Base-by-base conservation (phyloP, 1,140 invertebrate species). In the Scylla paramamosain region DNA sequence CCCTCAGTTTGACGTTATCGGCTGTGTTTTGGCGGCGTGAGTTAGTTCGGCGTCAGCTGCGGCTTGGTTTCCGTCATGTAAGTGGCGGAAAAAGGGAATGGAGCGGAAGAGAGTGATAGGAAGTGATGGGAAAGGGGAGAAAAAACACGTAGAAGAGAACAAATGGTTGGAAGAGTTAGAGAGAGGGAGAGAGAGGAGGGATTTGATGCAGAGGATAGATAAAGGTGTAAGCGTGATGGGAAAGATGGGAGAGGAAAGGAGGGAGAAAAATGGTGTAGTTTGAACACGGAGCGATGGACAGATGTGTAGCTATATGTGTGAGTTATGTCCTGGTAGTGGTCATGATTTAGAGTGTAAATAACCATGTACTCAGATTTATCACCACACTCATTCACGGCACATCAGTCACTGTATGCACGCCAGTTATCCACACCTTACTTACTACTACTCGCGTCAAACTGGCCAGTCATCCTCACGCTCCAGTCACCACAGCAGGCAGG, bases 131-230 rank as follows among this genome's bases (percentile, higher is more conserved):
- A 20, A 45, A 48, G 67, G 67, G 29, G 91, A 32, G 8, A 14
- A 29, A 82, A 39, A 52, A 52, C 86, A 31, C 31, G 32, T 84
- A 83, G 28, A 4, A 45, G 46, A 45, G 46, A 32, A 90, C 31
- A 32, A 45, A 90, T 39, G 39, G 39, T 39, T 29, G 83, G 25
- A 45, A 29, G 45, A 25, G 39, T 29, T 32, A 52, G 48, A 20
- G 52, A 67, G 90, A 29, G 59, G 28, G 90, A 91, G 39, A 48
- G 89, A 46, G 89, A 28, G 83, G n/a, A 32, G n/a, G 89, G 48
- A n/a, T 39, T 45, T 39, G 32, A 91, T 45, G 16, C 10, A 0
- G 39, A 91, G 46, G 90, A 91, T 2, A 4, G 48, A 52, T n/a
- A 46, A 20, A 31, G 28, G 88, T 29, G 88, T 46, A 29, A 46